Conservation (phyloP, 2,888 invertebrate genomes). For the Lithophane ornitopus region DNA sequence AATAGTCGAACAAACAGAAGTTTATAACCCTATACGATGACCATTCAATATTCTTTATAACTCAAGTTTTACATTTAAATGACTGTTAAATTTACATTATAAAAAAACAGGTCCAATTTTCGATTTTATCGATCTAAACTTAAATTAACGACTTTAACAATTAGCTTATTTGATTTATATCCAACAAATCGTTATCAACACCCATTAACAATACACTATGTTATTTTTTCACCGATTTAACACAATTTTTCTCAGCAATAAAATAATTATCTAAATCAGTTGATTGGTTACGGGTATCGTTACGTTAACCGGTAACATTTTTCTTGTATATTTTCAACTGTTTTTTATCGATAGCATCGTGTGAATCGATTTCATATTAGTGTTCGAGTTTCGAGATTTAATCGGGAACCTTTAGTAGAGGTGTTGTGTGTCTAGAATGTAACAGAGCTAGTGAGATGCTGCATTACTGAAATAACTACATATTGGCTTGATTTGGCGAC, state of each 20-base stretch:
- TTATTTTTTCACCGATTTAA: slow-evolving; percentile 51
- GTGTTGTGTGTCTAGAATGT: slow-evolving; percentile 63
- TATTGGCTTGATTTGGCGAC: slow-evolving; percentile 65
- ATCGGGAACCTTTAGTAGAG: slow-evolving; percentile 49
- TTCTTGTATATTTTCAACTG: slow-evolving; percentile 49
- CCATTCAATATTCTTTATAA: slow-evolving; percentile 23
- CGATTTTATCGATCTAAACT: slow-evolving; percentile 5
- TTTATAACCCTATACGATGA: background rate
- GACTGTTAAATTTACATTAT: slow-evolving; percentile 6
- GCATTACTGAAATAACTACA: slow-evolving; percentile 77
- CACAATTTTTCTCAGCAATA: slow-evolving; percentile 59
- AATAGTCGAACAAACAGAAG: slow-evolving; percentile 1
- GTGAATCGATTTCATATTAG: slow-evolving; percentile 55
- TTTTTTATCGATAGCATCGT: slow-evolving; percentile 60
- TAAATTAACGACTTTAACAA: slow-evolving; percentile 31
- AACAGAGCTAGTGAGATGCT: slow-evolving; percentile 70
- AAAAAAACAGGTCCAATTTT: slow-evolving; percentile 32
- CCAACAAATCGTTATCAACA: slow-evolving; percentile 51
- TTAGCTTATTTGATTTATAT: slow-evolving; percentile 54
- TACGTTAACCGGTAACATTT: slow-evolving; percentile 56
- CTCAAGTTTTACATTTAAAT: slow-evolving; percentile 28
- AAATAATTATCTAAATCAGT: slow-evolving; percentile 67
- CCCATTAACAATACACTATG: slow-evolving; percentile 42
- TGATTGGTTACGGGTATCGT: slow-evolving; percentile 59
- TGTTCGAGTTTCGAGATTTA: slow-evolving; percentile 54